Evolutionary conservation across 2,888 invertebrate species (phyloP).

Genomic region (Nemotelus pantherinus): DNA sequence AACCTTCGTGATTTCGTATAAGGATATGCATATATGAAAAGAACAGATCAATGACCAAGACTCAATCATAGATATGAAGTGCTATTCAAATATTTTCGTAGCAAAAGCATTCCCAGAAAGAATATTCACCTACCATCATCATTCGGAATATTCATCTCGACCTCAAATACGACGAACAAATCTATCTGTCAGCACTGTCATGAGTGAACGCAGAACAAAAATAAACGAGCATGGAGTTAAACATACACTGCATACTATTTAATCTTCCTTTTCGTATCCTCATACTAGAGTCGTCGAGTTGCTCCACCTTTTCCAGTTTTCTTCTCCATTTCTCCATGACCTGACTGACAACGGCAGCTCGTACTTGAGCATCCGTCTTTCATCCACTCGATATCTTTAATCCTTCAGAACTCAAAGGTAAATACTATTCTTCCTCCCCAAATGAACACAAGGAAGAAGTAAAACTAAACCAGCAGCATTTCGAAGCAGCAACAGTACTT

Average conservation of each 20-base stretch:
- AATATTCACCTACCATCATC: neutral
- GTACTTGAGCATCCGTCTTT: conserved; percentile 7
- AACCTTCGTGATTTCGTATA: too few relatives aligned
- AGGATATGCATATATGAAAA: neutral
- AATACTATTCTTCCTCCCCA: conserved; percentile 25
- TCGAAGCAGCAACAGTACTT: neutral
- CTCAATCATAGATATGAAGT: conserved; percentile 43
- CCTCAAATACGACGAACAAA: conserved; percentile 9
- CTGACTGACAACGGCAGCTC: too few relatives aligned
- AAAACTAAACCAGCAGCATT: conserved; percentile 9
- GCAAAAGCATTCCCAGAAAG: conserved; percentile 1
- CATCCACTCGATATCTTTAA: conserved; percentile 42
- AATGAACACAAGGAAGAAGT: conserved; percentile 1
- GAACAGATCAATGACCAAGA: conserved; percentile 35
- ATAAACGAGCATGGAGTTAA: neutral
- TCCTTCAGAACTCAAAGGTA: conserved; percentile 40
- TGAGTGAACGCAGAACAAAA: conserved; percentile 15
- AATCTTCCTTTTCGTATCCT: conserved; percentile 8
- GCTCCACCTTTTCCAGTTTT: conserved; percentile 9
- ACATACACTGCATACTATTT: neutral
- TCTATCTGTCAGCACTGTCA: conserved; percentile 35
- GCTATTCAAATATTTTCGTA: conserved; percentile 38
- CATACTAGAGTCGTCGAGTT: neutral
- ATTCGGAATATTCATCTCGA: too few relatives aligned
- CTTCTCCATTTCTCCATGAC: neutral